Evolutionary conservation across 2,113 vertebrate genomes (phyloP).

Genomic region (Gasterosteus nipponicus): DNA sequence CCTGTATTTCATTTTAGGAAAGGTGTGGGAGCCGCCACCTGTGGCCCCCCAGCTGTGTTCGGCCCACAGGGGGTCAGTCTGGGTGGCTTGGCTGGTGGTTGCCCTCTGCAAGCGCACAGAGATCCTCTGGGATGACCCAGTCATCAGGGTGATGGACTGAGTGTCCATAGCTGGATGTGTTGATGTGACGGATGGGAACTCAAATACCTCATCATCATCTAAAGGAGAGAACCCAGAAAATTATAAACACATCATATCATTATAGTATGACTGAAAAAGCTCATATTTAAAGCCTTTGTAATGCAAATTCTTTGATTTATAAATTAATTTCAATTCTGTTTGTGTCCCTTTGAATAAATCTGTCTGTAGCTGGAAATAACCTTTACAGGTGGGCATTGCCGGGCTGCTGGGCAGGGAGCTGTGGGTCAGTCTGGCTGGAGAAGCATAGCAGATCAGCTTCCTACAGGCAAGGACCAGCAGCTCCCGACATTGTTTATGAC

Average conservation of each 20-base stretch:
- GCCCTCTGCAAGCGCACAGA: constrained; percentile 92
- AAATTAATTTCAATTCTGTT: neutral
- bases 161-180: constrained; percentile 80
- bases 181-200: constrained; percentile 84
- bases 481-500: constrained; percentile 97
- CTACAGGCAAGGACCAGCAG: constrained; percentile 94
- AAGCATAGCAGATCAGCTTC: constrained; percentile 86
- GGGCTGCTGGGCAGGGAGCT: constrained; percentile 94
- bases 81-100: constrained; percentile 94
- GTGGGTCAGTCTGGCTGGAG: constrained; percentile 74
- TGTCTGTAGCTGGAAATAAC: constrained; percentile 63
- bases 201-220: constrained; percentile 94
- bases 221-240: constrained; percentile 28
- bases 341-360: neutral
- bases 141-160: constrained; percentile 93
- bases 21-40: constrained; percentile 91
- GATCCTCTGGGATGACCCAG: constrained; percentile 92
- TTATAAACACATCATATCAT: neutral
- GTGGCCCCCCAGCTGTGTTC: constrained; percentile 84
- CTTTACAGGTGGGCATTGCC: constrained; percentile 83
- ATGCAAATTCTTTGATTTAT: neutral
- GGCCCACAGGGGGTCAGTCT: constrained; percentile 92
- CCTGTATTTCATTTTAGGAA: constrained; percentile 95
- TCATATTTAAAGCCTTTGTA: neutral
- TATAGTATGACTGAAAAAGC: neutral